A percentile compares a stretch with the other conserved stretches of the same genome.
phyloP scores from a whole-genome alignment of 2,113 vertebrate genomes.

The Neolamprologus cancellatus region DNA sequence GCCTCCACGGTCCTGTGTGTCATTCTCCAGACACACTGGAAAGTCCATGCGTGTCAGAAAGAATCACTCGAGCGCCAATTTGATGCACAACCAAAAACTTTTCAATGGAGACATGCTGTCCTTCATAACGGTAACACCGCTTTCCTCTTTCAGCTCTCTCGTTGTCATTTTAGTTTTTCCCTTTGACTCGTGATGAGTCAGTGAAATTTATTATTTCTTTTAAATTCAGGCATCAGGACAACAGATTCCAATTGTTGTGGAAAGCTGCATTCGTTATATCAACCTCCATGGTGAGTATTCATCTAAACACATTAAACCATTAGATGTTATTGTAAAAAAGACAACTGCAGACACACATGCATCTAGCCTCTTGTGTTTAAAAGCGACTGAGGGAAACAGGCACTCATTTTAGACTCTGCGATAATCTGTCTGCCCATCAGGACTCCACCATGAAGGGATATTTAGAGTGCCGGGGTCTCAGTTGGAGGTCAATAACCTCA shows the following conservation, averaged over 20 bases:
- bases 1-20: background rate
- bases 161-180: background rate
- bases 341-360: fast-evolving
- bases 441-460: slow-evolving; percentile 88
- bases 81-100: slow-evolving; percentile 73
- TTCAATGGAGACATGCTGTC: slow-evolving; percentile 76
- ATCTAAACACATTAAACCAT: background rate
- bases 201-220: background rate
- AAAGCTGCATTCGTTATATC: slow-evolving; percentile 83
- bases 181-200: fast-evolving
- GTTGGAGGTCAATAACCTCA: slow-evolving; percentile 74
- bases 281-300: slow-evolving; percentile 77
- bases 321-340: background rate
- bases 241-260: slow-evolving; percentile 74
- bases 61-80: slow-evolving; percentile 43
- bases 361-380: background rate
- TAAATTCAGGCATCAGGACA: slow-evolving; percentile 64
- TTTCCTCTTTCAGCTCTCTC: background rate
- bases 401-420: background rate
- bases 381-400: background rate
- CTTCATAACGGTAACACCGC: slow-evolving; percentile 70
- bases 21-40: slow-evolving; percentile 38
- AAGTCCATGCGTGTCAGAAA: slow-evolving; percentile 58
- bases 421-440: slow-evolving; percentile 42
- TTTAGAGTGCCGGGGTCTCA: slow-evolving; percentile 85